Evolutionary conservation across 2,797 vertebrate species (phyloP).

Genomic region (Halcyon leucocephala): DNA sequence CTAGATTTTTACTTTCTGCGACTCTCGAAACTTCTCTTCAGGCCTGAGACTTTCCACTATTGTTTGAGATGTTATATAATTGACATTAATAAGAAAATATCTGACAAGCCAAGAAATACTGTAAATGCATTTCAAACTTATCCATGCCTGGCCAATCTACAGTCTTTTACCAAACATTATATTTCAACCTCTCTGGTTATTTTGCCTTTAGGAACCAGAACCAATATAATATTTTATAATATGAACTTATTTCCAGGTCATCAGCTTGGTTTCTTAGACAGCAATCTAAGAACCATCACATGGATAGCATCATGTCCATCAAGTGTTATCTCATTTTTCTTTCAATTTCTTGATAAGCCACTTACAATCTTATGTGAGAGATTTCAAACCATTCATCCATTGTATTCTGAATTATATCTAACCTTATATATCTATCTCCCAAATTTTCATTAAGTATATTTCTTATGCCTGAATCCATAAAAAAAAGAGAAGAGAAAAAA

Average conservation of each 20-base stretch:
- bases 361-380: slow-evolving; percentile 22
- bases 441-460: not conserved
- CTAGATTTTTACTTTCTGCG: not conserved
- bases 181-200: slow-evolving; percentile 12
- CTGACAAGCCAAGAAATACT: slow-evolving; percentile 48
- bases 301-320: slow-evolving; percentile 27
- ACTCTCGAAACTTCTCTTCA: slow-evolving; percentile 20
- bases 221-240: slow-evolving; percentile 42
- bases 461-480: not conserved
- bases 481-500: not conserved
- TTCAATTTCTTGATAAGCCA: slow-evolving; percentile 18
- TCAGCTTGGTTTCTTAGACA: slow-evolving; percentile 53
- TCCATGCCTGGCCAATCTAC: not conserved
- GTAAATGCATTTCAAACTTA: slow-evolving; percentile 62
- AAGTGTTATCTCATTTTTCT: slow-evolving; percentile 10
- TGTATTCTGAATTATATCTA: slow-evolving; percentile 51
- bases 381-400: slow-evolving; percentile 41
- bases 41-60: not conserved
- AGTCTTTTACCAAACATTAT: slow-evolving; percentile 24
- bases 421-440: slow-evolving; percentile 8
- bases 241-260: slow-evolving; percentile 57
- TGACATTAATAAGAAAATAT: slow-evolving; percentile 40
- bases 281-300: slow-evolving; percentile 1
- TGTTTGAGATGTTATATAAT: slow-evolving; percentile 41
- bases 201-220: slow-evolving; percentile 6